These are phyloP conservation scores for Eupithecia abbreviata DNA, from an alignment of 2,888 invertebrate genomes.

Conservation along the genomic window DNA sequence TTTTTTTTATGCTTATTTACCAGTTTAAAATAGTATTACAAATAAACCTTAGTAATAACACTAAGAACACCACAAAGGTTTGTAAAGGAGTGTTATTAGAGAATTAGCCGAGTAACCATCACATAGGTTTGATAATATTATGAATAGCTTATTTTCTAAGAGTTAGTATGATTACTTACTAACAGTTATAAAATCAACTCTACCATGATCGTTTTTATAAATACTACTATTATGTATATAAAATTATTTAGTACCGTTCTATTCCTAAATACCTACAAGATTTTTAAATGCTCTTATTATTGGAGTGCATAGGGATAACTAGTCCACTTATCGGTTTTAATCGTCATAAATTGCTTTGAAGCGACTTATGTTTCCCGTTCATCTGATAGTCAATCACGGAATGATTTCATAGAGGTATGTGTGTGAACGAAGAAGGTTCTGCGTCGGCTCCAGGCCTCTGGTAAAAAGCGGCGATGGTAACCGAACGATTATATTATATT, in stretches of 20 bases:
- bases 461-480: slow-evolving; percentile 78
- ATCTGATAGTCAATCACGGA: slow-evolving; percentile 64
- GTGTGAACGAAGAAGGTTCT: slow-evolving; percentile 63
- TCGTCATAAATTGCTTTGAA: slow-evolving; percentile 24
- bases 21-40: no score
- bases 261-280: neutral
- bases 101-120: no score
- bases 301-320: slow-evolving; percentile 6
- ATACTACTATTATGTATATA: neutral
- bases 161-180: no score
- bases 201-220: neutral
- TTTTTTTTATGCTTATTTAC: neutral
- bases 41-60: no score
- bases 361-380: slow-evolving; percentile 52
- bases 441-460: slow-evolving; percentile 70
- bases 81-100: no score
- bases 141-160: no score
- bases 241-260: neutral
- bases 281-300: slow-evolving; percentile 4
- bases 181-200: neutral
- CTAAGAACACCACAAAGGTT: no score
- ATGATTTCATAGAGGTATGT: slow-evolving; percentile 63
- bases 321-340: slow-evolving; percentile 14
- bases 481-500: slow-evolving; percentile 84
- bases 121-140: no score